Percentiles rank a stretch among this genome's conserved stretches.
phyloP scores from a whole-genome alignment of 2,113 vertebrate species.

The Leucopternis melanops region DNA sequence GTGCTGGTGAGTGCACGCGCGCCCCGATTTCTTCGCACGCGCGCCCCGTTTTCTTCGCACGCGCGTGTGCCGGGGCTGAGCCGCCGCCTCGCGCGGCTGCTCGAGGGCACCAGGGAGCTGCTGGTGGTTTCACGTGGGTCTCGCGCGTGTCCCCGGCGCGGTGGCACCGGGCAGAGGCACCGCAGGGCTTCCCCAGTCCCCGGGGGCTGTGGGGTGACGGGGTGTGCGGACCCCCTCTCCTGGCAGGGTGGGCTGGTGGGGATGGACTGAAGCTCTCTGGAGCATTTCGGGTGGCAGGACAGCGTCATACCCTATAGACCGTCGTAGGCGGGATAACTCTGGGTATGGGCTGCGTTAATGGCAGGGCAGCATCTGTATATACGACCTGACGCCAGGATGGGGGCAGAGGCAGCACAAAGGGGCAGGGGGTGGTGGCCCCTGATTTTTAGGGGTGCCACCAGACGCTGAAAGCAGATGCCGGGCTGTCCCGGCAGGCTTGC shows the following conservation, averaged over 20 bases:
- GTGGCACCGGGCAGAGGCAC: not conserved
- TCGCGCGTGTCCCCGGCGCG: rapidly evolving
- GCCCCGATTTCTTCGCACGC: rapidly evolving
- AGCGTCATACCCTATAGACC: rapidly evolving
- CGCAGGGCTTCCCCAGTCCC: not conserved
- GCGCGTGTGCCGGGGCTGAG: rapidly evolving
- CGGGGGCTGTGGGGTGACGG: not conserved
- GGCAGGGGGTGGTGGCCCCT: not conserved
- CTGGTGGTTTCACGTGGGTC: too few relatives aligned
- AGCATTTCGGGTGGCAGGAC: not conserved
- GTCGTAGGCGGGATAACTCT: rapidly evolving
- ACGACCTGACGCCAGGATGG: rapidly evolving
- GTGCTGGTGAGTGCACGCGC: constrained; percentile 80
- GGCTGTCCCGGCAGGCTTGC: constrained; percentile 78
- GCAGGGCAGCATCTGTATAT: rapidly evolving
- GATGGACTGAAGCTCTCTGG: not conserved
- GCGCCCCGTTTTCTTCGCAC: not conserved
- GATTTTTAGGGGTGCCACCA: rapidly evolving
- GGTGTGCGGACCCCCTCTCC: not conserved
- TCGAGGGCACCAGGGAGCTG: not conserved
- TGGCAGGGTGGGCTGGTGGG: not conserved
- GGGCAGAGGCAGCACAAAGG: too few relatives aligned
- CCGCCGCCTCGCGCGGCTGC: not conserved
- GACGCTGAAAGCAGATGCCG: not conserved
- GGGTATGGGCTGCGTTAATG: rapidly evolving